A percentile compares a stretch with the other conserved stretches of the same genome.
Conservation (phyloP, 2,888 invertebrate genomes). For the Brenthis hecate region DNA sequence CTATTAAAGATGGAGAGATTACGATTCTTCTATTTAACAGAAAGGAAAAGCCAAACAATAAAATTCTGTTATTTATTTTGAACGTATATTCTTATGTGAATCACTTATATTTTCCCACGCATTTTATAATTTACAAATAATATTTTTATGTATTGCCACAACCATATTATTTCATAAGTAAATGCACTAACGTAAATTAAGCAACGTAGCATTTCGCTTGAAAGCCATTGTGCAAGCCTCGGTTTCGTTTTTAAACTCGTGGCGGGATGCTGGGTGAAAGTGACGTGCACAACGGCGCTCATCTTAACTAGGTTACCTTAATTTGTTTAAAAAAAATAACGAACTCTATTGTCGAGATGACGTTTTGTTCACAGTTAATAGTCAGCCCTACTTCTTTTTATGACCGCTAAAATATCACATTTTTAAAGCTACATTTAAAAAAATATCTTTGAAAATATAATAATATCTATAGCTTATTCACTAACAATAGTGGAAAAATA, state of each 20-base stretch:
- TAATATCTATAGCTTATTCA: no score
- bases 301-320: slow-evolving; percentile 45
- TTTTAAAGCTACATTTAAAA: neutral
- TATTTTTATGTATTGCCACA: slow-evolving; percentile 1
- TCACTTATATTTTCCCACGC: no score
- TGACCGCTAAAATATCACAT: slow-evolving; percentile 5
- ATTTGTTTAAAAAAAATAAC: slow-evolving; percentile 36
- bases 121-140: neutral
- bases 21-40: no score
- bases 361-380: slow-evolving; percentile 23
- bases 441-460: no score
- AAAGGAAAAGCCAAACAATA: no score
- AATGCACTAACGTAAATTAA: slow-evolving; percentile 2
- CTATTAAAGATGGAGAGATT: no score
- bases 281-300: slow-evolving; percentile 37
- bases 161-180: neutral
- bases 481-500: neutral
- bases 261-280: slow-evolving; percentile 43
- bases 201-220: slow-evolving; percentile 14
- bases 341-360: slow-evolving; percentile 24
- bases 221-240: slow-evolving; percentile 19
- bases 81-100: no score
- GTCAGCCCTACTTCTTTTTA: slow-evolving; percentile 16
- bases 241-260: slow-evolving; percentile 31
- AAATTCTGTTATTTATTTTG: no score